Evolutionary conservation across 2,113 vertebrate genomes (phyloP).

Genomic region (Semnornis frantzii): DNA sequence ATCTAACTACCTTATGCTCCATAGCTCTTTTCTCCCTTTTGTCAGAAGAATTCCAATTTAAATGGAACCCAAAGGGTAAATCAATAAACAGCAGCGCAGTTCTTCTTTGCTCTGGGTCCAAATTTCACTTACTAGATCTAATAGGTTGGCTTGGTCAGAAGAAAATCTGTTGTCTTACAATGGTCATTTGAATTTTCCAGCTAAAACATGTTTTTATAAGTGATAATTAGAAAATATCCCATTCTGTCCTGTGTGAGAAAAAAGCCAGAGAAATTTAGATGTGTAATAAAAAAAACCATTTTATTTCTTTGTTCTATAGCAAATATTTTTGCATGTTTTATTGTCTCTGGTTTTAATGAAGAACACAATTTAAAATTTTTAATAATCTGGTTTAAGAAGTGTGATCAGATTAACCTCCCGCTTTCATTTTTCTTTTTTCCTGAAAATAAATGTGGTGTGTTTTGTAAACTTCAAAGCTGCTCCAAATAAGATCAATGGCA

Average conservation of each 20-base stretch:
- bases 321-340: too few species aligned
- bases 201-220: not conserved
- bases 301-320: not conserved
- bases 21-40: not conserved
- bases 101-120: not conserved
- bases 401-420: too few species aligned
- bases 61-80: not conserved
- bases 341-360: too few species aligned
- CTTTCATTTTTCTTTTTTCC: too few species aligned
- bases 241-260: not conserved
- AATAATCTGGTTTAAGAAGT: too few species aligned
- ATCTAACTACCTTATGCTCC: not conserved
- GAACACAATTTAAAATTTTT: too few species aligned
- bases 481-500: too few species aligned
- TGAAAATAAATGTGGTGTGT: too few species aligned
- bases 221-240: not conserved
- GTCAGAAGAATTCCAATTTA: not conserved
- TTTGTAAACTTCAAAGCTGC: too few species aligned
- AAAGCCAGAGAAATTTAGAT: not conserved
- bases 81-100: not conserved
- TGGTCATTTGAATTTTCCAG: not conserved
- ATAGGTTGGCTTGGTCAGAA: not conserved
- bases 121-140: not conserved
- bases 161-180: not conserved
- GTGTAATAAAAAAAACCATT: not conserved